Evolutionary conservation across 1,140 invertebrate species (phyloP), one percentile per base, ranked within the genome.

Genomic region (Neodiprion lecontei): DNA sequence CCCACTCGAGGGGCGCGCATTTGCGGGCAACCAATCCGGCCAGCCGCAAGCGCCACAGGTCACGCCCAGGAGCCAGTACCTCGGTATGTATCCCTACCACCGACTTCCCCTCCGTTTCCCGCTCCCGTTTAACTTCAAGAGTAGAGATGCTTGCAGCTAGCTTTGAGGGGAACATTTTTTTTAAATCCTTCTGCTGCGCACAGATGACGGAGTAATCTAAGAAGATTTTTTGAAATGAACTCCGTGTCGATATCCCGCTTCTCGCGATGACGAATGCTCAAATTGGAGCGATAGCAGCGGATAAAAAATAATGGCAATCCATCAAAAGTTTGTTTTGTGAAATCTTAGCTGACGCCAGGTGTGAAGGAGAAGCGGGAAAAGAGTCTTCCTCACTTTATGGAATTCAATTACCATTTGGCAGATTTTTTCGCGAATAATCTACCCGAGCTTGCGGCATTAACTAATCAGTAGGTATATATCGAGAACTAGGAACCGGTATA

Each of bases 131-230:
- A 69, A 9, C 65, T 69, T 67, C 61, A 28, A 48, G 53, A 61
- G 53, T 9, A 61, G 53, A 40, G 28, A 17, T 7, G 21, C 49
- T 66, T 72, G 1, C 68, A 40, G 28, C 28, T 48, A 70, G 49
- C 47, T 50, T 72, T 76, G 72, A 61, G 70, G 53, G 28, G 48
- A 17, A 66, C 72, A n/a, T 66, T 65, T 72, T 67, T 75, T 72
- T 23, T 66, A 49, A 74, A 23, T 3, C 40, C 67, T 47, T 17
- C 78, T 78, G 67, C 77, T 77, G 73, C 70, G 77, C 76, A 80
- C 81, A 86, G 85, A 85, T 85, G 84, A 87, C 83, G 83, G 79
- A 82, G 87, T 88, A 88, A 88, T 87, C 86, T 85, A 80, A 83
- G 86, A 86, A 80, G 78, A 61, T 61, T 80, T 82, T 82, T 79